Conservation (phyloP, 2,113 vertebrate genomes). For the Xiphophorus couchianus region DNA sequence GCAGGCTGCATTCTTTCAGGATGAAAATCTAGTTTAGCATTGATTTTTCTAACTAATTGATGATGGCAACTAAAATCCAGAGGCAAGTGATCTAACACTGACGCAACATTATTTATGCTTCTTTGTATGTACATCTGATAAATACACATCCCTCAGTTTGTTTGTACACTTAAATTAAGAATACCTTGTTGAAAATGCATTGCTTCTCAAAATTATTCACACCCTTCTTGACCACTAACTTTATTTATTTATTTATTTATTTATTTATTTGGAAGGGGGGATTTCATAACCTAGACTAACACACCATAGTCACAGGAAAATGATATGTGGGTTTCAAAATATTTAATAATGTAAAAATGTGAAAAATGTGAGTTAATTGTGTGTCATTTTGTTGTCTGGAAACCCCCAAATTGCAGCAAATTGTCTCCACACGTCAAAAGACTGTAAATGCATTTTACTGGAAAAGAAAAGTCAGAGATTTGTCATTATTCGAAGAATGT, state of each 20-base stretch:
- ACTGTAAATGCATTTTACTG: too few relatives aligned
- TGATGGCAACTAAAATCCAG: not conserved
- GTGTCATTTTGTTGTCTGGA: too few relatives aligned
- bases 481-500: too few relatives aligned
- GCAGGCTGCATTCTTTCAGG: slow-evolving; percentile 32
- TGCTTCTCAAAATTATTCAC: not conserved
- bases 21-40: slow-evolving; percentile 10
- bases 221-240: not conserved
- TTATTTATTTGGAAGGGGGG: too few relatives aligned
- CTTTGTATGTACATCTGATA: not conserved
- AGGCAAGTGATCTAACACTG: not conserved
- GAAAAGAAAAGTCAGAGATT: too few relatives aligned
- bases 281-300: not conserved
- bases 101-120: not conserved
- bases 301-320: not conserved
- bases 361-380: too few relatives aligned
- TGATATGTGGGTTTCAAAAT: too few relatives aligned
- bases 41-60: not conserved
- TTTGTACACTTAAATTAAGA: not conserved
- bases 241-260: too few relatives aligned
- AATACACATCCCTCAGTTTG: not conserved
- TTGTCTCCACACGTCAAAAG: too few relatives aligned
- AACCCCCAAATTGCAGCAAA: too few relatives aligned
- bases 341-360: too few relatives aligned
- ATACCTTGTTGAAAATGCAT: not conserved